phyloP scores from a whole-genome alignment of 1,140 invertebrate genomes.

The Drosophila novamexicana region DNA sequence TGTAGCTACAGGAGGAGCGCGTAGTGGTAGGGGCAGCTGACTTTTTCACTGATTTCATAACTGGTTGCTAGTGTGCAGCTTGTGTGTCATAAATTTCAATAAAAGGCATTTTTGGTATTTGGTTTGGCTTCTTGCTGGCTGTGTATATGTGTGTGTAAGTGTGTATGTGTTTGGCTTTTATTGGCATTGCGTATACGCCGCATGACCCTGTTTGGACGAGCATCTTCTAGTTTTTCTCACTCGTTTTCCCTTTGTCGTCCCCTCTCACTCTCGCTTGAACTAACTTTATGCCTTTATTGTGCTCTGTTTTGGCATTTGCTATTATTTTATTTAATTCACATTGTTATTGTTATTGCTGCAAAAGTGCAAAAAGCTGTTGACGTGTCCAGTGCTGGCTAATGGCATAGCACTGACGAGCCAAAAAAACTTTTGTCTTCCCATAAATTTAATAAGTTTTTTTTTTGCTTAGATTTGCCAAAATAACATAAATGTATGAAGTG shows the following conservation, averaged over 20 bases:
- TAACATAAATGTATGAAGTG: constrained; percentile 12
- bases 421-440: constrained; percentile 18
- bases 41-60: constrained; percentile 42
- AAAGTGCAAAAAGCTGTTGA: constrained; percentile 48
- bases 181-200: constrained; percentile 64
- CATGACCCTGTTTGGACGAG: constrained; percentile 46
- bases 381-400: constrained; percentile 33
- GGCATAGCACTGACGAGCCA: constrained; percentile 1
- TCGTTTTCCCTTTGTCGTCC: background rate
- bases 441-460: constrained; percentile 30
- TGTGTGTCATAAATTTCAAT: constrained; percentile 68
- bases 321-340: constrained; percentile 43
- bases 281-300: constrained; percentile 42
- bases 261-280: constrained; percentile 33
- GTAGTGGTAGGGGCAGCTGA: background rate
- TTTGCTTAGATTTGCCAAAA: constrained; percentile 5
- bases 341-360: constrained; percentile 39
- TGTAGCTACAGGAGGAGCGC: constrained; percentile 7
- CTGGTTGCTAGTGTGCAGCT: background rate
- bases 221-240: constrained; percentile 3
- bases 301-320: constrained; percentile 17
- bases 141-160: background rate
- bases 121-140: constrained; percentile 28
- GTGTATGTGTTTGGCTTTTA: constrained; percentile 34
- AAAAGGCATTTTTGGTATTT: constrained; percentile 67